A percentile compares a stretch with the other conserved stretches of the same genome.
Conservation (phyloP, 2,797 vertebrate genomes). For the Melanotaenia nigrans region DNA sequence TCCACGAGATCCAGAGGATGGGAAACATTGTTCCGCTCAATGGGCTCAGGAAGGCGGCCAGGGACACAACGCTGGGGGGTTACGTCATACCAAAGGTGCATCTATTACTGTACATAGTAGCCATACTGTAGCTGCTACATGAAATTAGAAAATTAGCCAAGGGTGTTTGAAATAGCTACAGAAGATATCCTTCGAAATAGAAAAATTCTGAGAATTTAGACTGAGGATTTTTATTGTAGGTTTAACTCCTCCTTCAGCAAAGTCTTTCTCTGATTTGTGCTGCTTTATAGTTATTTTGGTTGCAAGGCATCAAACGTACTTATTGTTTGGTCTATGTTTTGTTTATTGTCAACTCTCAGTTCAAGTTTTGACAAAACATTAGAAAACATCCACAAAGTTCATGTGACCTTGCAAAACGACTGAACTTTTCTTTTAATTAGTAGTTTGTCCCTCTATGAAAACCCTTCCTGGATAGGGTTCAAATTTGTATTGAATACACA, state of each 20-base stretch:
- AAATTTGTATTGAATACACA: too few relatives aligned
- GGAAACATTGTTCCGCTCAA: constrained; percentile 84
- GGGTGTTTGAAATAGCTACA: neutral
- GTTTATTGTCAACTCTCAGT: too few relatives aligned
- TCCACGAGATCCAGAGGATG: constrained; percentile 89
- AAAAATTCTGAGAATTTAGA: neutral
- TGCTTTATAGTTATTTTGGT: neutral
- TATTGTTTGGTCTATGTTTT: too few relatives aligned
- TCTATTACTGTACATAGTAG: neutral
- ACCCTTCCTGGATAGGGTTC: neutral
- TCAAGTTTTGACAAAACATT: neutral
- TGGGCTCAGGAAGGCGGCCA: constrained; percentile 66
- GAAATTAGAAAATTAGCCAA: neutral
- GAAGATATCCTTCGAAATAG: neutral
- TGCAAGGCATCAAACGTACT: too few relatives aligned
- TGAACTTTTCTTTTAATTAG: too few relatives aligned
- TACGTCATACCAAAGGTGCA: constrained; percentile 88
- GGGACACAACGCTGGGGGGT: constrained; percentile 75
- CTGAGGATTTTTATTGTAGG: too few relatives aligned
- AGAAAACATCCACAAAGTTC: neutral
- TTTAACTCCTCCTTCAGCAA: too few relatives aligned
- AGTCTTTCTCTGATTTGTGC: neutral
- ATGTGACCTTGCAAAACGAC: too few relatives aligned
- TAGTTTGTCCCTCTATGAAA: too few relatives aligned
- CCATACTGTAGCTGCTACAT: neutral